These are phyloP conservation scores for Tricholauxania praeusta DNA, from an alignment of 2,888 invertebrate species.

Conservation along the genomic window DNA sequence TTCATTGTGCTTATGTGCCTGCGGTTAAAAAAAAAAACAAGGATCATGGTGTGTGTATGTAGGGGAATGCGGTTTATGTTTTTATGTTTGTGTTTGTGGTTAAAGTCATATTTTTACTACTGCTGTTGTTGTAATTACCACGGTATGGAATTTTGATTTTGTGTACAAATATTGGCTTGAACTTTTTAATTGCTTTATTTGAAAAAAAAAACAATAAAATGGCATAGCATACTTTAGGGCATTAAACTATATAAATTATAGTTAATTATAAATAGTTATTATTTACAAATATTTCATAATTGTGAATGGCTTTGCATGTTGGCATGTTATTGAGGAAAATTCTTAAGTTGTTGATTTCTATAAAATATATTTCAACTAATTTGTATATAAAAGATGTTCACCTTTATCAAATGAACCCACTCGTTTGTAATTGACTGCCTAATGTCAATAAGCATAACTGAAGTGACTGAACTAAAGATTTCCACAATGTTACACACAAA, in stretches of 20 bases:
- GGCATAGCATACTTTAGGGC: too few species aligned
- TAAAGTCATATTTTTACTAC: background rate
- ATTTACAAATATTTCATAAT: slow-evolving; percentile 6
- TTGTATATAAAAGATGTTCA: slow-evolving; percentile 13
- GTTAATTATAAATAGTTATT: background rate
- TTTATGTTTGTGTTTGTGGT: background rate
- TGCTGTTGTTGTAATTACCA: slow-evolving; percentile 16
- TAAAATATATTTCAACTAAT: background rate
- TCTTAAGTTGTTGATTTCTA: too few species aligned
- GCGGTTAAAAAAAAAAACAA: background rate
- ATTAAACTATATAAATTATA: too few species aligned
- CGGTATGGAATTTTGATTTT: background rate
- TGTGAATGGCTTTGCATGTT: background rate
- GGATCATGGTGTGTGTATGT: background rate
- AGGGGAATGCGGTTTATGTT: background rate
- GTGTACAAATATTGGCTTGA: background rate
- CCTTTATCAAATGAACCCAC: background rate
- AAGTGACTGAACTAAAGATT: too few species aligned
- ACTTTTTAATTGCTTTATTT: slow-evolving; percentile 1
- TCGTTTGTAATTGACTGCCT: background rate
- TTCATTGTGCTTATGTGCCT: background rate
- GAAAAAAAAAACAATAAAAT: background rate
- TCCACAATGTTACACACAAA: too few species aligned
- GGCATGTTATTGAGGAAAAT: too few species aligned
- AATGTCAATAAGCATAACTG: too few species aligned